phyloP scores from a whole-genome alignment of 2,888 invertebrate genomes.

The Zygothrica quintamaculata region DNA sequence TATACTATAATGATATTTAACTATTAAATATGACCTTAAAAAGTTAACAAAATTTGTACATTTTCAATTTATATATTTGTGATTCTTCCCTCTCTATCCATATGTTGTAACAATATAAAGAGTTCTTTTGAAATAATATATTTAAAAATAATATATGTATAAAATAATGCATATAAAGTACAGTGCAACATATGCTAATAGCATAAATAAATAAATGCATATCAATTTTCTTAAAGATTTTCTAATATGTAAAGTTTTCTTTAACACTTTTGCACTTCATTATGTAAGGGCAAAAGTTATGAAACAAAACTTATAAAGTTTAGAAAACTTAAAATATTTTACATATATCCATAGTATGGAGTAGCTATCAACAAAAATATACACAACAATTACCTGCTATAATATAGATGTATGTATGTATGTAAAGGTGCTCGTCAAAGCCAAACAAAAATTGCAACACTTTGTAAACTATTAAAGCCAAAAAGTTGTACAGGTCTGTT shows the following conservation, averaged over 20 bases:
- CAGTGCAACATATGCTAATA: no score
- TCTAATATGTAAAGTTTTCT: neutral
- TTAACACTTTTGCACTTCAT: constrained; percentile 11
- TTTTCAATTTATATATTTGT: no score
- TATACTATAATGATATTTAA: no score
- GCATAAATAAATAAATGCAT: no score
- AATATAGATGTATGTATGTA: neutral
- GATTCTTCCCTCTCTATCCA: no score
- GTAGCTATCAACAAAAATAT: constrained; percentile 35
- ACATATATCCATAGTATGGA: constrained; percentile 1
- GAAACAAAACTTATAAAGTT: constrained; percentile 26
- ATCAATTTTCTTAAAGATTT: no score
- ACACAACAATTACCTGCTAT: constrained; percentile 49
- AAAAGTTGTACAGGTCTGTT: constrained; percentile 66
- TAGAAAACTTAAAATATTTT: constrained; percentile 13
- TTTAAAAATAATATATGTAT: no score
- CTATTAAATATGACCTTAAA: no score
- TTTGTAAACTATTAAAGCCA: constrained; percentile 70
- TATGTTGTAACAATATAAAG: no score
- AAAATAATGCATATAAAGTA: no score
- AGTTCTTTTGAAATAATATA: no score
- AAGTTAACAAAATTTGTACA: no score
- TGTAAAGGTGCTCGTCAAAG: constrained; percentile 10
- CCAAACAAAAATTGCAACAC: constrained; percentile 42
- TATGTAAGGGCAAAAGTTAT: constrained; percentile 8